phyloP scores from a whole-genome alignment of 2,797 vertebrate genomes.

The Toxotes lorentzi region DNA sequence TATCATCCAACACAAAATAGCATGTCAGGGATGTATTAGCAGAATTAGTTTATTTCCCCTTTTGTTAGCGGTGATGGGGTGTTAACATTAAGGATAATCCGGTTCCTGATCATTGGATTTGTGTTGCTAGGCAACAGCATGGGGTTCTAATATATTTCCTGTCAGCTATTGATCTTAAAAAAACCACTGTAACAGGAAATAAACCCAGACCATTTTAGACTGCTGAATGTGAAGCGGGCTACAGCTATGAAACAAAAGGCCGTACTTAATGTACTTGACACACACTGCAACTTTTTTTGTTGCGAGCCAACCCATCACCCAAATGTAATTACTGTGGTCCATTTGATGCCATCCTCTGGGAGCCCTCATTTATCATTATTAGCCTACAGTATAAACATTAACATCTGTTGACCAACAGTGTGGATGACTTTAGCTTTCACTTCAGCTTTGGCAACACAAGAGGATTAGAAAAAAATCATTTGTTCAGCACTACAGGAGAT shows the following conservation, averaged over 20 bases:
- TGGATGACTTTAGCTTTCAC: conserved; percentile 24
- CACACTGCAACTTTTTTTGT: conserved; percentile 8
- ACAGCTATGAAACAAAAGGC: conserved; percentile 10
- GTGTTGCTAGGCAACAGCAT: conserved; percentile 54
- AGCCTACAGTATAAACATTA: conserved; percentile 23
- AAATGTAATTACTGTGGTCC: conserved; percentile 43
- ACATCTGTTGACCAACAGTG: conserved; percentile 43
- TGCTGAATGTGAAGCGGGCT: conserved; percentile 14
- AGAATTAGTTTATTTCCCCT: not conserved
- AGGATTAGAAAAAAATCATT: conserved; percentile 24
- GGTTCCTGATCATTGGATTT: conserved; percentile 14
- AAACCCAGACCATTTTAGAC: conserved; percentile 21
- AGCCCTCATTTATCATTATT: conserved; percentile 38
- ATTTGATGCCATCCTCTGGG: conserved; percentile 34
- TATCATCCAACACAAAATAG: not conserved
- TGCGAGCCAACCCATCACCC: conserved; percentile 27
- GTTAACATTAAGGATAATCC: conserved; percentile 32
- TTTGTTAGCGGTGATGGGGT: not conserved
- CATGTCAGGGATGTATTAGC: not conserved
- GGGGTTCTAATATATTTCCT: conserved; percentile 35
- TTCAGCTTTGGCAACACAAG: conserved; percentile 16
- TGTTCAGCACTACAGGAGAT: not conserved
- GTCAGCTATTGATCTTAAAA: conserved; percentile 38
- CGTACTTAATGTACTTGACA: not conserved
- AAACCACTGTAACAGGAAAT: conserved; percentile 37